Evolutionary conservation across 2,797 vertebrate genomes (phyloP), one percentile per base, ranked within the genome.

Genomic region (Oreonectes daqikongensis): DNA sequence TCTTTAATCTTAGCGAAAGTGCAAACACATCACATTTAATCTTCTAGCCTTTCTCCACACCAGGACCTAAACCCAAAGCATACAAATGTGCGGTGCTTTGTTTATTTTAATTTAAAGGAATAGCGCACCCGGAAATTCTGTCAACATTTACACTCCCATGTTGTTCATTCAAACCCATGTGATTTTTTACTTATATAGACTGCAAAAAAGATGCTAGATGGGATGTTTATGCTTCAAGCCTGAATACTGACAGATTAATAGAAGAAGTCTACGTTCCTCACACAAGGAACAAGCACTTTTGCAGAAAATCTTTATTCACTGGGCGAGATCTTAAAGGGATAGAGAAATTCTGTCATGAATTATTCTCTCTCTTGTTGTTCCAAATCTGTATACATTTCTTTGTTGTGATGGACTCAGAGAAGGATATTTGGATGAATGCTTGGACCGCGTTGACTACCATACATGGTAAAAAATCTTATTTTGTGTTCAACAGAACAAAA

Each of bases 1-100:
- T 79, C 70, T 72, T 82, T 84, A 69, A 79, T 81, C 73, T 70
- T 68, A 44, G 35, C 69, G 38, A 72, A 46, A 83, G 76, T 75
- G 44, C 59, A 76, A 76, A 76, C 65, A 76, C 55, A 69, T 76
- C 74, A 61, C 30, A 30, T 69, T 76, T 60, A 35, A 44, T 69
- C 74, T 30, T 68, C 30, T 69, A 65, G 57, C 8, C 17, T 60
- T 44, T 38, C 40, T 48, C 63, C 44, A 35, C 26, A n/a, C 17
- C 46, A n/a, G 10, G 24, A 59, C 42, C 35, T 65, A 6, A 44
- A 64, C 14, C 50, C 35, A 53, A 50, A 61, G 67, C 71, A 81
- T 75, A 73, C 81, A 78, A 81, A 83, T 78, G 72, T 77, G 66
- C 50, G 68, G 42, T 30, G 57, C 9, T 70, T 73, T 81, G 69